A percentile compares a stretch with the other conserved stretches of the same genome.
phyloP scores from a whole-genome alignment of 2,797 vertebrate species.

The Cuculus canorus region DNA sequence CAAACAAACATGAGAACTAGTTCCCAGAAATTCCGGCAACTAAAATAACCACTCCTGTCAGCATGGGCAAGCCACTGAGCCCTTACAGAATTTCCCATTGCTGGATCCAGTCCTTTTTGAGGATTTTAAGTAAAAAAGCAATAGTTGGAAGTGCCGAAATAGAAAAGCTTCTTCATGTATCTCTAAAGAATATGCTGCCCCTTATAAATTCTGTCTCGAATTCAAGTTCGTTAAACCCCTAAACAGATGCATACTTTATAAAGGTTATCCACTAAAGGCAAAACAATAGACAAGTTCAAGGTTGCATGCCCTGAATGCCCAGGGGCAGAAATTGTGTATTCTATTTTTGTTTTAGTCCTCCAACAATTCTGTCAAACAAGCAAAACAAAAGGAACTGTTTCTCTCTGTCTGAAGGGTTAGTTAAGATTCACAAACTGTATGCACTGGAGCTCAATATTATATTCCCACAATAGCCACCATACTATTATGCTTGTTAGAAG shows the following conservation, averaged over 20 bases:
- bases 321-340: neutral
- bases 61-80: neutral
- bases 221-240: conserved; percentile 36
- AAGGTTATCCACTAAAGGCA: conserved; percentile 36
- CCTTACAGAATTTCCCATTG: neutral
- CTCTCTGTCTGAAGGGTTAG: neutral
- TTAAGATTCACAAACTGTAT: conserved; percentile 51
- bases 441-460: conserved; percentile 35
- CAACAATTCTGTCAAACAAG: conserved; percentile 36
- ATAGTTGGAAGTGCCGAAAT: conserved; percentile 11
- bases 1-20: conserved; percentile 53
- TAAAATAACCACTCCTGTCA: conserved; percentile 15
- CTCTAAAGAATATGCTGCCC: conserved; percentile 23
- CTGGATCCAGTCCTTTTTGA: neutral
- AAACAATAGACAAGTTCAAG: conserved; percentile 51
- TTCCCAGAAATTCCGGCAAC: neutral
- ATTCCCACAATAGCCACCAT: conserved; percentile 23
- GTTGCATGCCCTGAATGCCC: neutral
- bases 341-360: conserved; percentile 24
- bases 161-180: neutral
- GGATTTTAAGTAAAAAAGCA: conserved; percentile 3
- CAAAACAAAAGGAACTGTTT: conserved; percentile 40
- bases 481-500: conserved; percentile 47
- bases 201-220: conserved; percentile 5
- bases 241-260: conserved; percentile 31